Percentiles rank a stretch among this genome's conserved stretches.
Conservation (phyloP, 2,888 invertebrate genomes). For the Nipponacmea schrenckii region DNA sequence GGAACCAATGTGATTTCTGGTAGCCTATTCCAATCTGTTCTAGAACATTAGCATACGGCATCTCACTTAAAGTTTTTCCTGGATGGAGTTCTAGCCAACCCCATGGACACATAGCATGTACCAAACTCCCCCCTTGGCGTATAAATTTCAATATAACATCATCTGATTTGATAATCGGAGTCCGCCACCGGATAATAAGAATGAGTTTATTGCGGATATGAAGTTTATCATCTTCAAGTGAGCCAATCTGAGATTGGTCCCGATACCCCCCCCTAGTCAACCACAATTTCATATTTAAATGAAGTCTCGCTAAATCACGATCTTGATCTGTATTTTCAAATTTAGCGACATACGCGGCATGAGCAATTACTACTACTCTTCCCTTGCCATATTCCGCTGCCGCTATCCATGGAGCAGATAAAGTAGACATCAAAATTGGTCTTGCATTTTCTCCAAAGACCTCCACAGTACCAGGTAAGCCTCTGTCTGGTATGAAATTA, state of each 20-base stretch:
- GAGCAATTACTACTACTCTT: background rate
- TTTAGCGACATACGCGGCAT: background rate
- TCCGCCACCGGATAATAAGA: background rate
- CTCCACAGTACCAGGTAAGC: background rate
- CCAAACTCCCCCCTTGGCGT: background rate
- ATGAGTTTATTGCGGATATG: background rate
- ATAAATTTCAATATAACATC: background rate
- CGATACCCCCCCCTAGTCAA: background rate
- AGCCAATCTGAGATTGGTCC: background rate
- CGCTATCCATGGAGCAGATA: background rate
- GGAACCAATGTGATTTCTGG: background rate
- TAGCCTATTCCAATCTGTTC: background rate
- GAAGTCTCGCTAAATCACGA: background rate
- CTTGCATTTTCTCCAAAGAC: slow-evolving; percentile 3
- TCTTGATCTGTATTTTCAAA: background rate
- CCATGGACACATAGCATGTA: slow-evolving; percentile 3
- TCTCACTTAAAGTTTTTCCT: background rate
- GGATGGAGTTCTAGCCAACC: slow-evolving; percentile 1
- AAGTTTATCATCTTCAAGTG: background rate
- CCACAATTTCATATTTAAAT: slow-evolving; percentile 3
- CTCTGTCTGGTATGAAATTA: background rate
- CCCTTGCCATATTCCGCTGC: background rate
- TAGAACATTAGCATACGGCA: background rate
- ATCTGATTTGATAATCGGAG: background rate
- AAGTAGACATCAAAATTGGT: background rate